A percentile compares a stretch with the other conserved stretches of the same genome.
These are phyloP conservation scores for Gastrophryne carolinensis DNA, from an alignment of 2,797 vertebrate species.

Conservation along the genomic window DNA sequence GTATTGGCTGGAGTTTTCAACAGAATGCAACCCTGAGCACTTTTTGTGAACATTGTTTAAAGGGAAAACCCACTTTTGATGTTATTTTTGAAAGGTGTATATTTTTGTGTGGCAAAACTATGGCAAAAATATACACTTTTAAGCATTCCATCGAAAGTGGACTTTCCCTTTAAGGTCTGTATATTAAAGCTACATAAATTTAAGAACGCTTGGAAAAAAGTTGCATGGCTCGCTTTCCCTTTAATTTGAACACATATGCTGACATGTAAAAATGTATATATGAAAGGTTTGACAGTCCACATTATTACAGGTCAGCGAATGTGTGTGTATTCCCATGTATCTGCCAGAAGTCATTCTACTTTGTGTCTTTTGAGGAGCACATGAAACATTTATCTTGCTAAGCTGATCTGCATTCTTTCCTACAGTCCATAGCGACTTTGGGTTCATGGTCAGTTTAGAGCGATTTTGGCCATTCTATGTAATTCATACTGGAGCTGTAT, in stretches of 20 bases:
- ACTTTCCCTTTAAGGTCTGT: no score
- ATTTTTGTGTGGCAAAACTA: no score
- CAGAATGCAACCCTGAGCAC: no score
- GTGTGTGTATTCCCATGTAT: slow-evolving; percentile 37
- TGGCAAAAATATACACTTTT: no score
- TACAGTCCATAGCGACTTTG: neutral
- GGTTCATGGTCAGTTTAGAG: slow-evolving; percentile 12
- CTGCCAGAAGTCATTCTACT: slow-evolving; percentile 13
- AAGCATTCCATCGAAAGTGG: no score
- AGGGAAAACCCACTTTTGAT: no score
- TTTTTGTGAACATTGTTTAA: no score
- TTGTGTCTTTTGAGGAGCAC: slow-evolving; percentile 15
- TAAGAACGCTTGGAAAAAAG: no score
- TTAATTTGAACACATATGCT: neutral
- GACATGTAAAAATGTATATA: neutral
- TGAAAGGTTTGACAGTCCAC: slow-evolving; percentile 1
- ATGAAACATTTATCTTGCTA: slow-evolving; percentile 22
- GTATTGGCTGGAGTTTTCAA: no score
- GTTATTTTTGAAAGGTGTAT: no score
- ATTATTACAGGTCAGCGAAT: slow-evolving; percentile 4
- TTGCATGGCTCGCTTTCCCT: no score
- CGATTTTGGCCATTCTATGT: neutral
- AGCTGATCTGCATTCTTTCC: slow-evolving; percentile 34
- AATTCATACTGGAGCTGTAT: slow-evolving; percentile 20
- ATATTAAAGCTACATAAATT: no score